Conservation (phyloP, 1,140 invertebrate species). For the Aphelenchoides besseyi region DNA sequence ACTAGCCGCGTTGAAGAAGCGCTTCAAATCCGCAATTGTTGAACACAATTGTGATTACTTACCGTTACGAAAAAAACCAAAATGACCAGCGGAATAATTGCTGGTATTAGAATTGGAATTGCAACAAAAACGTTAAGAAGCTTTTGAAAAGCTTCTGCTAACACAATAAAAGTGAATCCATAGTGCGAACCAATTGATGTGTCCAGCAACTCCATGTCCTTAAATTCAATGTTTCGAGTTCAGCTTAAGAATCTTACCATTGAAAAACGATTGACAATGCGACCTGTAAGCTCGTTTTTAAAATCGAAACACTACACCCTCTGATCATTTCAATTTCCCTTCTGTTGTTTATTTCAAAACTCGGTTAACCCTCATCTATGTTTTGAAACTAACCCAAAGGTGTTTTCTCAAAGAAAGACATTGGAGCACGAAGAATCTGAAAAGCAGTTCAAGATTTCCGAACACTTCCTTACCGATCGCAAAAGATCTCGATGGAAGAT, state of each 20-base stretch:
- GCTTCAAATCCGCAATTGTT: constrained; percentile 16
- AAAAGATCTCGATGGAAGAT: constrained; percentile 75
- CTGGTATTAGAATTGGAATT: background rate
- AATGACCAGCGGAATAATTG: background rate
- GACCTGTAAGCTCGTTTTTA: too few species aligned
- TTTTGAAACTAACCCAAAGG: too few species aligned
- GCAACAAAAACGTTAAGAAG: constrained; percentile 61
- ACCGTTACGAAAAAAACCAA: background rate
- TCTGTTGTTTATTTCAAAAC: too few species aligned
- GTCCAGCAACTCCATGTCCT: constrained; percentile 64
- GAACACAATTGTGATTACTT: background rate
- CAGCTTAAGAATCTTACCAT: constrained; percentile 64
- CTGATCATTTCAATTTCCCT: too few species aligned
- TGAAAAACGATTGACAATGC: constrained; percentile 79
- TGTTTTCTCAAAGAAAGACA: constrained; percentile 80
- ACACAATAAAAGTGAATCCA: constrained; percentile 41
- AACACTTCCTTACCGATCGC: too few species aligned
- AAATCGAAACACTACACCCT: too few species aligned
- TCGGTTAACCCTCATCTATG: too few species aligned
- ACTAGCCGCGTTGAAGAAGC: constrained; percentile 37
- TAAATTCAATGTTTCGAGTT: background rate
- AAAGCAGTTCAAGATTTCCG: too few species aligned
- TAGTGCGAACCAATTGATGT: constrained; percentile 11
- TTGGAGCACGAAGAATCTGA: constrained; percentile 71
- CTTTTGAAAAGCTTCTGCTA: constrained; percentile 62